Base-by-base conservation (phyloP, 2,113 vertebrate species). In the Chloroceryle aenea region DNA sequence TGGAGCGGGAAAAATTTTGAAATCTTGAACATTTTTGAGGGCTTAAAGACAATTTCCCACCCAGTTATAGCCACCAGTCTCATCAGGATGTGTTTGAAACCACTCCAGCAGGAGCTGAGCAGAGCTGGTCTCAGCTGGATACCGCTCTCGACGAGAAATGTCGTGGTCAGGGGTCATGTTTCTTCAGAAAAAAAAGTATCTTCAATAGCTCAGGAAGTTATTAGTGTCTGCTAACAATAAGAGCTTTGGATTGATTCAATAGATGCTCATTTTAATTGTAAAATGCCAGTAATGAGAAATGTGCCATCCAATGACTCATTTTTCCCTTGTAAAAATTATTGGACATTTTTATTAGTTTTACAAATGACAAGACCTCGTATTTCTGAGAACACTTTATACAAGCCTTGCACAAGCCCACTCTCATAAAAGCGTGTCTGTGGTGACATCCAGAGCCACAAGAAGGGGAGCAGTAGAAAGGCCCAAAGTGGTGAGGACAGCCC, bases 171-270 rank as follows among this genome's bases (percentile, higher is more conserved):
- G 92, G 93, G 96, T 96, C 90, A 93, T 95, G 93, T 96, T 97
- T 94, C 96, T 96, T 84, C 88, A 95, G 88, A 80, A 96, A 94
- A 95, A 96, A 78, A 92, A 95, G 72, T 92, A 90, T 96, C 96
- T 96, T 96, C 96, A 96, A 96, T 93, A 95, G 95, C 93, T 96
- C 93, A 92, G 96, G 96, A 97, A 97, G 93, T 96, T 94, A 94
- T 96, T 95, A 95, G 96, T 93, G 96, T 97, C 96, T 97, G 96
- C 95, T 96, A 96, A 96, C 96, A 97, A 97, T 96, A 95, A 96
- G 85, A 72, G 86, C 92, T 93, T 95, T 90, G 95, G 95, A 86
- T 94, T 90, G 95, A 96, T 97, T 97, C 96, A 96, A 95, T 93
- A 93, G 96, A 96, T 97, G 91, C 88, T 97, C 95, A 53, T 94